Conservation (phyloP, 2,888 invertebrate species). For the Saturnia pavonia region DNA sequence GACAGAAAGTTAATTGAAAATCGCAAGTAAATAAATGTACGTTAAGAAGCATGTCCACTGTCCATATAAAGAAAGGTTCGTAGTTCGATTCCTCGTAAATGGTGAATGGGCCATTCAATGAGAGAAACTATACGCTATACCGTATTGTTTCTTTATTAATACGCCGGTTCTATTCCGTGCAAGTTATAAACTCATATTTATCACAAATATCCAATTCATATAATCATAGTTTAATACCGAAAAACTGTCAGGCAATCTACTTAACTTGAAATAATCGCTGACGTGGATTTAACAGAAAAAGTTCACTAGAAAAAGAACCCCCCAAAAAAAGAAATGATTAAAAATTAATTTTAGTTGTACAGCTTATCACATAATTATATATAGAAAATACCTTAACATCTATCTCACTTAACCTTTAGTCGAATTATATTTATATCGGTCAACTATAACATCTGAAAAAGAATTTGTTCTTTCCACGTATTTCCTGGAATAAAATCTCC, state of each 20-base stretch:
- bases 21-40: neutral
- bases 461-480: no score
- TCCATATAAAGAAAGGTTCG: conserved; percentile 54
- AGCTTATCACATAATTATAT: no score
- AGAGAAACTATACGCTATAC: conserved; percentile 15
- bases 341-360: no score
- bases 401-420: no score
- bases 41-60: conserved; percentile 5
- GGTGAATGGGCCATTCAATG: conserved; percentile 57
- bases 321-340: no score
- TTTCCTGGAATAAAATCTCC: no score
- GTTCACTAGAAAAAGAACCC: no score
- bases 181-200: neutral
- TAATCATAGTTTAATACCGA: neutral
- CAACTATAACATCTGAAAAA: no score
- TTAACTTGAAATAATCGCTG: neutral
- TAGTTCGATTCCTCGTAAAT: conserved; percentile 41
- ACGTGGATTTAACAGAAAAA: no score
- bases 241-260: neutral
- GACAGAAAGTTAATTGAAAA: neutral
- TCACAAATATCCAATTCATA: no score
- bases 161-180: neutral
- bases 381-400: no score
- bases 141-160: conserved; percentile 18
- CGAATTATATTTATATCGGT: no score